Evolutionary conservation across 1,140 invertebrate genomes (phyloP).

Genomic region (Papilio machaon): DNA sequence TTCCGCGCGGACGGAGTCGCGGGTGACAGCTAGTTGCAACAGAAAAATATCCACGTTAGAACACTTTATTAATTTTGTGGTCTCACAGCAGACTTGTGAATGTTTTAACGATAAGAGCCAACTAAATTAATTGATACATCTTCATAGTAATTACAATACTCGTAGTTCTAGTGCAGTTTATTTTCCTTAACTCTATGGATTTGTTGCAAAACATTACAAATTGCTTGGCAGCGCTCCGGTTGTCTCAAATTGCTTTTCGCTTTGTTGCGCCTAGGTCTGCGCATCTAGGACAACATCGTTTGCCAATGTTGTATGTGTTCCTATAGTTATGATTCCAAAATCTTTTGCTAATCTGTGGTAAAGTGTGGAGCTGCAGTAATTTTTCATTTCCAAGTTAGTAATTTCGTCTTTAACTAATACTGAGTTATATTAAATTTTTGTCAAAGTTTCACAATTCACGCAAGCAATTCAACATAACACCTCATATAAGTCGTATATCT

Average conservation of each 20-base stretch:
- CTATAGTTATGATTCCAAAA: not conserved
- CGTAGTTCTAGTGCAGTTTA: no score
- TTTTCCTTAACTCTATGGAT: not conserved
- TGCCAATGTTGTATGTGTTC: not conserved
- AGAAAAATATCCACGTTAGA: no score
- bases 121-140: no score
- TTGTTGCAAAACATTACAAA: conserved; percentile 22
- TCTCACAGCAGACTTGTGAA: no score
- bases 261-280: conserved; percentile 2
- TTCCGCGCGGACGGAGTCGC: no score
- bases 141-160: not conserved
- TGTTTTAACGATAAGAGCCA: not conserved
- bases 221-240: conserved; percentile 10
- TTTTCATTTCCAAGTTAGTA: no score
- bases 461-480: no score
- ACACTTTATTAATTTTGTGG: no score
- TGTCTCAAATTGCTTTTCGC: conserved; percentile 22
- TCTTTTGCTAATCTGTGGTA: not conserved
- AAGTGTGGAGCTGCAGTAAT: not conserved
- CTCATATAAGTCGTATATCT: not conserved
- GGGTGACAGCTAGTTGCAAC: no score
- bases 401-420: no score
- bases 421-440: no score
- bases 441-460: no score
- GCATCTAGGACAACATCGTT: conserved; percentile 10